phyloP scores from a whole-genome alignment of 2,797 vertebrate genomes.

The Pantherophis vulpinus region DNA sequence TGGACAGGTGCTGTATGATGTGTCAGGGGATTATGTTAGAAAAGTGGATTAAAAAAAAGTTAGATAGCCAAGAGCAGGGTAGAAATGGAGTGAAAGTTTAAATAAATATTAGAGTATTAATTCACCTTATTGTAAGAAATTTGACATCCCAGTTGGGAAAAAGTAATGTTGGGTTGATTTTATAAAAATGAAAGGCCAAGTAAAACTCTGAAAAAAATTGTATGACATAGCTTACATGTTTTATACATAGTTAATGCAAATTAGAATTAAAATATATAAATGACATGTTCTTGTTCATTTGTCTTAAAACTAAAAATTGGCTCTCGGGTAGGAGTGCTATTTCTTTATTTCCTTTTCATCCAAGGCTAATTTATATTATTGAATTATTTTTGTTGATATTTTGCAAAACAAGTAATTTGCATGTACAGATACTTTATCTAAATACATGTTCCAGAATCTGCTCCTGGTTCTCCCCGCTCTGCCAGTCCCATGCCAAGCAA shows the following conservation, averaged over 20 bases:
- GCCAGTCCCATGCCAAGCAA: conserved; percentile 78
- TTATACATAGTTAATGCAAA: background rate
- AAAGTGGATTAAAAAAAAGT: background rate
- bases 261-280: background rate
- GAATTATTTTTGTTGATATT: background rate
- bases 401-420: background rate
- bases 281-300: background rate
- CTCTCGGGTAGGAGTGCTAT: background rate
- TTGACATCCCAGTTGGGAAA: background rate
- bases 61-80: background rate
- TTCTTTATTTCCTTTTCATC: background rate
- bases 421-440: background rate
- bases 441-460: conserved; percentile 67
- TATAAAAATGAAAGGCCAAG: background rate
- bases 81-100: background rate
- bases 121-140: background rate
- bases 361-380: background rate
- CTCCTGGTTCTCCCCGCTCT: conserved; percentile 79
- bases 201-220: background rate
- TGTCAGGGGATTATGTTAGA: background rate
- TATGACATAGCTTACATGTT: background rate
- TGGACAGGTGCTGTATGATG: background rate
- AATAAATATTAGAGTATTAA: background rate
- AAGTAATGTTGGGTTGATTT: background rate
- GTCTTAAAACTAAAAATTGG: background rate